Base-by-base conservation (phyloP, 2,113 vertebrate species). In the Neoarius graeffei region DNA sequence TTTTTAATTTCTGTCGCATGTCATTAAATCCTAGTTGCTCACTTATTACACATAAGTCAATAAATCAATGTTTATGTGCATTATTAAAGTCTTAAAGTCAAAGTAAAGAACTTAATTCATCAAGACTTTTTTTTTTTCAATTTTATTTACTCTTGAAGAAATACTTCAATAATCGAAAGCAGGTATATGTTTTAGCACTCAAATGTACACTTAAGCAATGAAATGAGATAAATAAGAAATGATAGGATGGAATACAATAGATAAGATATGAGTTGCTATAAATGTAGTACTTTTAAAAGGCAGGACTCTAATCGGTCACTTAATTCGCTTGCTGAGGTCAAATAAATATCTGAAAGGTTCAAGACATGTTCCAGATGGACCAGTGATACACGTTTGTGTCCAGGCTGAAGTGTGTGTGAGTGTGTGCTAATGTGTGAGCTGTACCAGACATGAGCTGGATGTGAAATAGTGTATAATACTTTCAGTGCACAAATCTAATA, bases 31-130 rank as follows among this genome's bases (percentile, higher is more conserved):
- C 17, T 60, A 20, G 20, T 86, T 66, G 7, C 25, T 42, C 1
- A n/a, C n/a, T 86, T 79, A 62, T 86, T 79, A 86, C n/a, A 52
- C 23, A 11, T 64, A 64, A 79, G 42, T 60, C 80, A 60, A 81
- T 81, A 42, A 60, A 81, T 81, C 85, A 64, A 50, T 77, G 57
- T 27, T 52, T 54, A 52, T 30, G 42, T 86, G 25, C 25, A 35
- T 80, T 56, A 42, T 42, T 42, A 42, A 42, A 42, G 35, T 60
- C 54, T 52, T 30, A 27, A 81, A 81, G 19, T 60, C 17, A 81
- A 81, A 30, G 27, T 4, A 19, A 57, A 10, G 9, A 30, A 81
- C 13, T 19, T n/a, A 59, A 79, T 54, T 79, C 2, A 54, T 79
- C 11, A 27, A 76, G 42, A 1, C 48, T 20, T 50, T 76, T 76